Evolutionary conservation across 1,140 invertebrate genomes (phyloP).

Genomic region (Halictus rubicundus): DNA sequence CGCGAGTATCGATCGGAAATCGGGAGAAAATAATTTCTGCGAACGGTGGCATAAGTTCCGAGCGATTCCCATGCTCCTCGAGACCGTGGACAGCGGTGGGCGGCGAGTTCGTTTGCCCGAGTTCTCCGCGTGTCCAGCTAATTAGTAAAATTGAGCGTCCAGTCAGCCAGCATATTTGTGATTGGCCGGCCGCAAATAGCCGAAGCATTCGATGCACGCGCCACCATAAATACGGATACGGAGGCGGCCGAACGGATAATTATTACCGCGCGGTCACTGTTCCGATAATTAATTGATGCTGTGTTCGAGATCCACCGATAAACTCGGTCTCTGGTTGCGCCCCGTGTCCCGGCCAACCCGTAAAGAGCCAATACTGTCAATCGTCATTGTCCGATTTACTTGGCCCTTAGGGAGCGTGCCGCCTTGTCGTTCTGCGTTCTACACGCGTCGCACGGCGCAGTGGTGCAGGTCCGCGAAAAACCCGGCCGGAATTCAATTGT

Average conservation of each 20-base stretch:
- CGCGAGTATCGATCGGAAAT: too few species aligned
- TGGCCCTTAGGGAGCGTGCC: background rate
- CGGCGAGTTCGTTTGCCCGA: constrained; percentile 18
- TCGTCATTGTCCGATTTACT: constrained; percentile 1
- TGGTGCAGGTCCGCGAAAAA: too few species aligned
- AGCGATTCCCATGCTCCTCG: too few species aligned
- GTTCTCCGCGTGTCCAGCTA: constrained; percentile 54
- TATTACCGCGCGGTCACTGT: constrained; percentile 64
- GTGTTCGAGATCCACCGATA: constrained; percentile 29
- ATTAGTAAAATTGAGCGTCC: constrained; percentile 58
- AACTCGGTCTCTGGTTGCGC: background rate
- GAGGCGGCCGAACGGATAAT: constrained; percentile 66
- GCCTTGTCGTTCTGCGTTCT: background rate
- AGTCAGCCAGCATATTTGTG: constrained; percentile 50
- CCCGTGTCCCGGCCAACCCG: background rate
- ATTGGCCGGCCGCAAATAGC: constrained; percentile 59
- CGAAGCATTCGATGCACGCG: constrained; percentile 33
- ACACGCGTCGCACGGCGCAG: background rate
- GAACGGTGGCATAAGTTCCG: too few species aligned
- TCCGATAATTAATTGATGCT: constrained; percentile 60
- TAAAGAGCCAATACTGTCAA: constrained; percentile 33
- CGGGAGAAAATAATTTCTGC: background rate
- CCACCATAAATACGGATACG: constrained; percentile 57
- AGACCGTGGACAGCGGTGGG: too few species aligned
- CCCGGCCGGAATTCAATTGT: too few species aligned